Percentiles rank a stretch among this genome's conserved stretches.
Evolutionary conservation across 2,113 vertebrate genomes (phyloP).

Genomic region (Protobothrops flavoviridis): DNA sequence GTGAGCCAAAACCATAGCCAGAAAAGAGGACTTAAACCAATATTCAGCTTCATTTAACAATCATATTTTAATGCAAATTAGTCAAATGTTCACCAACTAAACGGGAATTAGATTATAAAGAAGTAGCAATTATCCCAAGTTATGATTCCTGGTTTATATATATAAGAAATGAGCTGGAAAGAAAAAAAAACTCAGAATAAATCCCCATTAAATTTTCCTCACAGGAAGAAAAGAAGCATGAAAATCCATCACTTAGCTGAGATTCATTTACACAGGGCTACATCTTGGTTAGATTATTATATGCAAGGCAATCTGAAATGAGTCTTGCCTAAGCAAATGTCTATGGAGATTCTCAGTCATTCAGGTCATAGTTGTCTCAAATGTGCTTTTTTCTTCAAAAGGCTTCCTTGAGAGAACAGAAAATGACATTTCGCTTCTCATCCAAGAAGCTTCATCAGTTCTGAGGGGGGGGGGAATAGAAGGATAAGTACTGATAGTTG

Average conservation of each 20-base stretch:
- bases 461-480: too few relatives aligned
- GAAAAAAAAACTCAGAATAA: neutral
- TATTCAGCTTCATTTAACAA: neutral
- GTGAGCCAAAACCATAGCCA: neutral
- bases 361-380: too few relatives aligned
- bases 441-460: too few relatives aligned
- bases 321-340: neutral
- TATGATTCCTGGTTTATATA: neutral
- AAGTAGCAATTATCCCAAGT: neutral
- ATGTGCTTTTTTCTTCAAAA: too few relatives aligned
- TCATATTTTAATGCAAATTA: neutral
- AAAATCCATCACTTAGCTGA: neutral
- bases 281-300: neutral
- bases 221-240: neutral
- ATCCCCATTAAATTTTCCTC: neutral
- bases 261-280: neutral
- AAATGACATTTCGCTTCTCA: too few relatives aligned
- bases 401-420: too few relatives aligned
- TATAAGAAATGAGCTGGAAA: neutral
- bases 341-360: too few relatives aligned
- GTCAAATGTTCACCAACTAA: neutral
- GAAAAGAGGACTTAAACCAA: neutral
- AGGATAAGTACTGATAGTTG: too few relatives aligned
- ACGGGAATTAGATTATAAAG: neutral
- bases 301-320: neutral